phyloP scores from a whole-genome alignment of 2,797 vertebrate species.

The Etheostoma nigrum region DNA sequence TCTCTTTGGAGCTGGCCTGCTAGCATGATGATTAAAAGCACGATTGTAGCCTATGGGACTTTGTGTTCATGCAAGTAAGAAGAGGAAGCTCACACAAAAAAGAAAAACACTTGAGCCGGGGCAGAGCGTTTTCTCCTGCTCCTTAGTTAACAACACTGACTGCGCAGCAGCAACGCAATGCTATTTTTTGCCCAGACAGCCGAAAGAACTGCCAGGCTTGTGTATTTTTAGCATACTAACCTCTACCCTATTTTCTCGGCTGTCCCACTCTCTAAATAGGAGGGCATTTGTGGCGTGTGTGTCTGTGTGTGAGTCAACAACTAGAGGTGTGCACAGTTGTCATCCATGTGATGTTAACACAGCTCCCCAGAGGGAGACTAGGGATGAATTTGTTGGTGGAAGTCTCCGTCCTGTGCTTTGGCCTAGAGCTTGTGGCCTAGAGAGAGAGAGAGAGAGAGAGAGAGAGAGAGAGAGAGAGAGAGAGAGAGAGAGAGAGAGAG shows the following conservation, averaged over 20 bases:
- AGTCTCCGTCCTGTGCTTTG: conserved; percentile 35
- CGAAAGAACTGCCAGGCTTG: conserved; percentile 65
- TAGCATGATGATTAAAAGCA: conserved; percentile 41
- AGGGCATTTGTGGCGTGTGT: conserved; percentile 56
- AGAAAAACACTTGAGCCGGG: not conserved
- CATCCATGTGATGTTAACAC: conserved; percentile 68
- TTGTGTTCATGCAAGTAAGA: conserved; percentile 29
- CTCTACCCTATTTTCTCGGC: conserved; percentile 77
- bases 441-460: conserved; percentile 21
- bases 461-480: too few relatives aligned
- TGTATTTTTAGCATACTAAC: conserved; percentile 82
- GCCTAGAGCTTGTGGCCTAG: conserved; percentile 53
- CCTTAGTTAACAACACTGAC: conserved; percentile 61
- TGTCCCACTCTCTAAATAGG: conserved; percentile 70
- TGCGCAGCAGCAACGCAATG: conserved; percentile 70
- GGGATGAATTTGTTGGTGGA: conserved; percentile 48
- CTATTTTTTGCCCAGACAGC: conserved; percentile 73
- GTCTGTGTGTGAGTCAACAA: conserved; percentile 22
- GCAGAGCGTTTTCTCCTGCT: conserved; percentile 25
- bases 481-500: conserved; percentile 14
- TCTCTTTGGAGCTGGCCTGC: conserved; percentile 11
- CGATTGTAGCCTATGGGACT: conserved; percentile 22
- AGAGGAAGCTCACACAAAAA: conserved; percentile 4
- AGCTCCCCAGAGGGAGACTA: conserved; percentile 50
- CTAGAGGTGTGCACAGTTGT: conserved; percentile 65